phyloP scores from a whole-genome alignment of 2,797 vertebrate genomes.

The Chrysocyon brachyurus region DNA sequence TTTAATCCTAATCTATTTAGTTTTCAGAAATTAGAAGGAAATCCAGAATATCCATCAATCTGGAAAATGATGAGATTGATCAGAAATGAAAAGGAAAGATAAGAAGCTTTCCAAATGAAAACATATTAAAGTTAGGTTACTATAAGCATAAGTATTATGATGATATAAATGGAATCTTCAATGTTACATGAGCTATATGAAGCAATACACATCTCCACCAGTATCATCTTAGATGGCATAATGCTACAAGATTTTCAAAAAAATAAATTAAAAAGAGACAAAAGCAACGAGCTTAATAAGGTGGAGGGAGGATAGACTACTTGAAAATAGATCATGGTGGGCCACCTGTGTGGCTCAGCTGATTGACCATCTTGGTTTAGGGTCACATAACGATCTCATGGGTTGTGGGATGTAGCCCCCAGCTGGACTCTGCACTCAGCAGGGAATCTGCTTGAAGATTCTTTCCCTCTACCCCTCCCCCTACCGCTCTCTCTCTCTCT shows the following conservation, averaged over 20 bases:
- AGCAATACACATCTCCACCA: neutral
- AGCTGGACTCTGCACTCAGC: neutral
- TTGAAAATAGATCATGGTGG: neutral
- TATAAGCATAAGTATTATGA: neutral
- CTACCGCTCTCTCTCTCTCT: too few relatives aligned
- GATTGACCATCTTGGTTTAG: neutral
- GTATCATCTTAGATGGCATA: neutral
- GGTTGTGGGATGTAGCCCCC: neutral
- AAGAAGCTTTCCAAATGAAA: conserved; percentile 5
- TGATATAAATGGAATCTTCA: neutral
- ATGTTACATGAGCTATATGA: neutral
- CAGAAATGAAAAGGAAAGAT: neutral
- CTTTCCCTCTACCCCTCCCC: neutral
- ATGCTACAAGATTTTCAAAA: conserved; percentile 3
- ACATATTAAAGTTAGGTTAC: neutral
- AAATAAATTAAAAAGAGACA: neutral
- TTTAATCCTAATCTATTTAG: neutral
- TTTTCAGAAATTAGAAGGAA: conserved; percentile 16
- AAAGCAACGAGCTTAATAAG: neutral
- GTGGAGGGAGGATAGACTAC: neutral
- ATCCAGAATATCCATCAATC: neutral
- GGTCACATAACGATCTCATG: neutral
- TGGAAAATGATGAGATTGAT: neutral
- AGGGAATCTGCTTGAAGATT: neutral
- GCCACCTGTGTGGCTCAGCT: neutral